These are phyloP conservation scores for Pangasius mekongensis DNA, from an alignment of 2,797 vertebrate species.

Conservation along the genomic window DNA sequence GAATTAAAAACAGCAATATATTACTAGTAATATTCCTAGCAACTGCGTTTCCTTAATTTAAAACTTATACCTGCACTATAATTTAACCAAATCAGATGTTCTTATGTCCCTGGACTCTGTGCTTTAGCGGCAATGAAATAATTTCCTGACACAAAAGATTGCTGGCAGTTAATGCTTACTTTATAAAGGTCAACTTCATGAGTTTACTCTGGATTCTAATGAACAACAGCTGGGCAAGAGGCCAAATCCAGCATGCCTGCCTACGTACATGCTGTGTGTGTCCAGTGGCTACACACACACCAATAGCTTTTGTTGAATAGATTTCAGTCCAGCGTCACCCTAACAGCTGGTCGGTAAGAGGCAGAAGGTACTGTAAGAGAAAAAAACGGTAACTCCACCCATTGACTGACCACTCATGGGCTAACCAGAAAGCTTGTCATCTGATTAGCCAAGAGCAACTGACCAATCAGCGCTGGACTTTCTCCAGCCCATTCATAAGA, in stretches of 20 bases:
- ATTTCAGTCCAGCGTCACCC: constrained; percentile 25
- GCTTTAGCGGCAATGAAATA: constrained; percentile 22
- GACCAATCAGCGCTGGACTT: constrained; percentile 69
- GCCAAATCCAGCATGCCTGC: constrained; percentile 57
- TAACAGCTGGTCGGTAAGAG: constrained; percentile 61
- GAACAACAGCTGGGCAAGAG: constrained; percentile 68
- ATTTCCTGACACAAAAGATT: constrained; percentile 26
- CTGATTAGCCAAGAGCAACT: constrained; percentile 51
- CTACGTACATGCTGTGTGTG: constrained; percentile 56
- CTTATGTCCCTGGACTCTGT: neutral
- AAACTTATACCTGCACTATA: neutral
- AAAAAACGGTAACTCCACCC: constrained; percentile 58
- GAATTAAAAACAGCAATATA: neutral
- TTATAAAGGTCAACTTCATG: constrained; percentile 43
- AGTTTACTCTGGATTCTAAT: constrained; percentile 58
- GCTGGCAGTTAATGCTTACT: constrained; percentile 32
- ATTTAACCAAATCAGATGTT: neutral
- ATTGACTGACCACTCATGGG: constrained; percentile 58
- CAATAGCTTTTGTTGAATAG: constrained; percentile 25
- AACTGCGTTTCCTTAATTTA: neutral
- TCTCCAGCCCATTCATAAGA: constrained; percentile 73
- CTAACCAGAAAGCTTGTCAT: constrained; percentile 51
- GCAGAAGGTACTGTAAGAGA: constrained; percentile 51
- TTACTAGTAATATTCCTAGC: neutral
- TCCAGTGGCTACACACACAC: constrained; percentile 61